Evolutionary conservation across 1,140 invertebrate species (phyloP).

Genomic region (Copidosoma floridanum): DNA sequence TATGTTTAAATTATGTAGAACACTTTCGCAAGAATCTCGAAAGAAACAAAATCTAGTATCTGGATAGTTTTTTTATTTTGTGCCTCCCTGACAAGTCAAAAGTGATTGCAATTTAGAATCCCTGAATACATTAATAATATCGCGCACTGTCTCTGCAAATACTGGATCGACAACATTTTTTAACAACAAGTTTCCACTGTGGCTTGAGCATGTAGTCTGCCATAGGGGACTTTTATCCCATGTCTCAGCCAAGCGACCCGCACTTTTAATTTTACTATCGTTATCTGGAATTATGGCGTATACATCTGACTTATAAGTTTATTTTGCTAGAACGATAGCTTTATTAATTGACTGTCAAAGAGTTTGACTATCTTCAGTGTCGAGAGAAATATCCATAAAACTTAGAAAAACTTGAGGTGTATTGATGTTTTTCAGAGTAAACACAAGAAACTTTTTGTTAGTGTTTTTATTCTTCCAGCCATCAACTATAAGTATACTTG

Average conservation of each 20-base stretch:
- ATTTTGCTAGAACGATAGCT: background rate
- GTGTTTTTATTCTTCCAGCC: background rate
- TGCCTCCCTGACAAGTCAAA: background rate
- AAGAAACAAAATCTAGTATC: background rate
- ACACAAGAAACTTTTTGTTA: background rate
- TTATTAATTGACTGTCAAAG: background rate
- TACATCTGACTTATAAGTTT: background rate
- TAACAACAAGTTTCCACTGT: background rate
- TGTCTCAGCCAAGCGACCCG: background rate
- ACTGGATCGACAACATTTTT: background rate
- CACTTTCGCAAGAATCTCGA: background rate
- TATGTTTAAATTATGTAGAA: background rate
- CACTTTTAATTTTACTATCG: background rate
- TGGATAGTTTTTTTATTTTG: conserved; percentile 3
- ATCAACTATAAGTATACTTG: background rate
- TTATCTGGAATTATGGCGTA: background rate
- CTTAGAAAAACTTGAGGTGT: background rate
- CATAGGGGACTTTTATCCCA: background rate
- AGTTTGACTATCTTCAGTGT: background rate
- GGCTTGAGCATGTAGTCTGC: background rate
- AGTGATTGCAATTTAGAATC: background rate
- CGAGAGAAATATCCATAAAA: background rate
- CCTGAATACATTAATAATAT: background rate
- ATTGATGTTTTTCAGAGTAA: background rate
- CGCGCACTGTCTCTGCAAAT: background rate